Percentiles rank a stretch among this genome's conserved stretches.
Conservation (phyloP, 2,797 vertebrate species). For the Sciurus carolinensis region DNA sequence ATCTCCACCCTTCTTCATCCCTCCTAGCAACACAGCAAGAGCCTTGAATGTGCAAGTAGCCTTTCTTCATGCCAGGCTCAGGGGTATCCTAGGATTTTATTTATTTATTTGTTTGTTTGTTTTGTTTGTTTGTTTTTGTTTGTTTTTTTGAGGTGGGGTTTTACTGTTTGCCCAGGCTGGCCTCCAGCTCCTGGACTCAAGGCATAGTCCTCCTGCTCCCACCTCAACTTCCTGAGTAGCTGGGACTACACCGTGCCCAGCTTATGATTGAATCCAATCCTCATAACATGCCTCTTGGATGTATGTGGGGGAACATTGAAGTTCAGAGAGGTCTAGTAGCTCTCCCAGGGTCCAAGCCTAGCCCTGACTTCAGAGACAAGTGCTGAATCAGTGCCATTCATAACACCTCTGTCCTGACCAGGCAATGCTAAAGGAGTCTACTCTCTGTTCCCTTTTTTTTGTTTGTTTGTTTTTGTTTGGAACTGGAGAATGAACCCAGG, state of each 20-base stretch:
- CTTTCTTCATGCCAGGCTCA: not conserved
- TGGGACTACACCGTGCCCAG: not conserved
- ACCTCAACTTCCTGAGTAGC: too few species aligned
- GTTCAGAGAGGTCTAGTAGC: not conserved
- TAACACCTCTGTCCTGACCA: not conserved
- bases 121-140: too few species aligned
- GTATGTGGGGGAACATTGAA: not conserved
- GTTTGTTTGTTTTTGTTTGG: too few species aligned
- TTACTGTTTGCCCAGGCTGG: not conserved
- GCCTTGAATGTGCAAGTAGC: not conserved
- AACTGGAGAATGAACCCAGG: too few species aligned
- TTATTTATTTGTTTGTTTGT: not conserved
- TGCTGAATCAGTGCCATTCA: too few species aligned
- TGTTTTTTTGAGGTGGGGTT: not conserved
- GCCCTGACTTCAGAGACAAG: not conserved
- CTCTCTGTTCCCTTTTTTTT: not conserved
- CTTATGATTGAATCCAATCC: not conserved
- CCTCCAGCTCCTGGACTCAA: too few species aligned
- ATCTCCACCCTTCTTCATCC: not conserved
- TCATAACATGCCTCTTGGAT: not conserved
- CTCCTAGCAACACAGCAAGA: too few species aligned
- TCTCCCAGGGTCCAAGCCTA: not conserved
- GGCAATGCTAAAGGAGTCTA: too few species aligned
- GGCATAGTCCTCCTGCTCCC: too few species aligned
- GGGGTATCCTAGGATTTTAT: not conserved